Percentiles rank a stretch among this genome's conserved stretches.
Conservation (phyloP, 2,113 vertebrate genomes). For the Gila orcuttii region DNA sequence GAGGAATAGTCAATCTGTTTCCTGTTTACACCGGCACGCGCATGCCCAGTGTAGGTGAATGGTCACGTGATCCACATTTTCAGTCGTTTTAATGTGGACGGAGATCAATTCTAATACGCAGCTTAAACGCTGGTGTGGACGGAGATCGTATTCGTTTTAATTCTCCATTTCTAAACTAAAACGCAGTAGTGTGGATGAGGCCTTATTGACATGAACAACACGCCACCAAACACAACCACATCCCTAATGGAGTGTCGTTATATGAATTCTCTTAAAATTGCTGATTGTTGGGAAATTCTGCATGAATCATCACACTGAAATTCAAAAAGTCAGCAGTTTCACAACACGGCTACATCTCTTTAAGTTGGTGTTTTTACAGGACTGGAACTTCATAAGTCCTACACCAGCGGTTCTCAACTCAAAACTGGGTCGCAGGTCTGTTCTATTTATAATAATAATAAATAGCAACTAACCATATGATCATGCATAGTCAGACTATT, state of each 20-base stretch:
- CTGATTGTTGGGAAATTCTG: constrained; percentile 19
- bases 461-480: background rate
- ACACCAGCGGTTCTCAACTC: constrained; percentile 9
- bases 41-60: too few relatives aligned
- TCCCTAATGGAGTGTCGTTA: constrained; percentile 5
- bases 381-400: constrained; percentile 17
- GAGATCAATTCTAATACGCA: too few relatives aligned
- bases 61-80: too few relatives aligned
- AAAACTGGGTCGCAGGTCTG: background rate
- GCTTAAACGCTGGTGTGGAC: too few relatives aligned
- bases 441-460: background rate
- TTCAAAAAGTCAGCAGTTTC: constrained; percentile 19
- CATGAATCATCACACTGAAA: background rate
- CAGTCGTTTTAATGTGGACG: too few relatives aligned
- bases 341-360: background rate
- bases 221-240: constrained; percentile 12
- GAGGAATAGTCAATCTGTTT: too few relatives aligned
- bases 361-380: background rate
- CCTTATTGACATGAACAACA: too few relatives aligned
- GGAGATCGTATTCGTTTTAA: too few relatives aligned
- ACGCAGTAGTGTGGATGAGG: too few relatives aligned
- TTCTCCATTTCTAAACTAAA: too few relatives aligned
- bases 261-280: background rate
- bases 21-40: too few relatives aligned
- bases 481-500: background rate